Percentiles rank a stretch among this genome's conserved stretches.
Evolutionary conservation across 2,888 invertebrate genomes (phyloP).

Genomic region (Branchellion lobata): DNA sequence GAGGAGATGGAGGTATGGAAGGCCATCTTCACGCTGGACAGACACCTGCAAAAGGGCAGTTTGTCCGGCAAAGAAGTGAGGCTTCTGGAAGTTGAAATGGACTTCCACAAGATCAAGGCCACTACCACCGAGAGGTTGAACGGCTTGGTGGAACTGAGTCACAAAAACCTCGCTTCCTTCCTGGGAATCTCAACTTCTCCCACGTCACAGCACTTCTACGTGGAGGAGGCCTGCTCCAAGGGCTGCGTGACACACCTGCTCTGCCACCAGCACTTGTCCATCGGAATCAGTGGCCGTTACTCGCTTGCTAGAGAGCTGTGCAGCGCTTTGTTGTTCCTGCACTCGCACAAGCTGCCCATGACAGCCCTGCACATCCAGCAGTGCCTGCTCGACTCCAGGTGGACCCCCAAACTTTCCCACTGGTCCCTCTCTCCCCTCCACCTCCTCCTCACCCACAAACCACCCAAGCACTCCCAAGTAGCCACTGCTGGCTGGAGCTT

Average conservation of each 20-base stretch:
- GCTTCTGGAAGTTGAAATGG: not conserved
- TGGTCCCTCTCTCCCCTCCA: constrained; percentile 55
- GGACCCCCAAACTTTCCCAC: constrained; percentile 58
- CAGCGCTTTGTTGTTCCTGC: constrained; percentile 24
- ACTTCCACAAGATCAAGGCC: not conserved
- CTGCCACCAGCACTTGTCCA: not conserved
- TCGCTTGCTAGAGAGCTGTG: constrained; percentile 32
- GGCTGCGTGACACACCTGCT: not conserved
- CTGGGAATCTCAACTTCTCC: constrained; percentile 14
- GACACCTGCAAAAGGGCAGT: not conserved
- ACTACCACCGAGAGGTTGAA: not conserved
- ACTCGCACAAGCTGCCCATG: not conserved
- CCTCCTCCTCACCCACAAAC: not conserved
- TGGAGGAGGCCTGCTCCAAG: constrained; percentile 30
- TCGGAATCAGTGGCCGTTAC: not conserved
- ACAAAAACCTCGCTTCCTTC: constrained; percentile 27
- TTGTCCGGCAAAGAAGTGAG: not conserved
- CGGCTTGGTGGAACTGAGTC: not conserved
- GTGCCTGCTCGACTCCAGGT: constrained; percentile 50
- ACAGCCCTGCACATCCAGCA: not conserved
- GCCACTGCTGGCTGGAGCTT: not conserved
- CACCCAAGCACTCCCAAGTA: not conserved
- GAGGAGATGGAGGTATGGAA: not conserved
- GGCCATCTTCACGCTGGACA: not conserved
- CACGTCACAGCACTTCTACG: not conserved